Percentiles rank a stretch among this genome's conserved stretches.
phyloP scores from a whole-genome alignment of 2,888 invertebrate genomes.

The Trachelus tabidus region DNA sequence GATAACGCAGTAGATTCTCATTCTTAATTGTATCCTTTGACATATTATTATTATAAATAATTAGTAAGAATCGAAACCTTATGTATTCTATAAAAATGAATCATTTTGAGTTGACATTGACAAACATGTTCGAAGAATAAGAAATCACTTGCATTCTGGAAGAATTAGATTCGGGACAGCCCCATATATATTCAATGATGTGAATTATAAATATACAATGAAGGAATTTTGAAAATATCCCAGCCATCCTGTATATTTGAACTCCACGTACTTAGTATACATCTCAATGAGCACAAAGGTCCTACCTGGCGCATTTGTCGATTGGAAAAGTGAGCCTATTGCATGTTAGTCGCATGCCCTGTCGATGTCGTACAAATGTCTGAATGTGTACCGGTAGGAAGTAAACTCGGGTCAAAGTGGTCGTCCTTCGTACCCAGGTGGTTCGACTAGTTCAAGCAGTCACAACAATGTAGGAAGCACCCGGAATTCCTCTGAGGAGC shows the following conservation, averaged over 20 bases:
- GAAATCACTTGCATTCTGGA: not conserved
- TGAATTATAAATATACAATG: not conserved
- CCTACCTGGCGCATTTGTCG: constrained; percentile 46
- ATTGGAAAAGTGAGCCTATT: constrained; percentile 48
- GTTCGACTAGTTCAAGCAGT: constrained; percentile 58
- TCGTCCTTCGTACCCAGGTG: constrained; percentile 61
- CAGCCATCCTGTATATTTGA: not conserved
- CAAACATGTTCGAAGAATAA: not conserved
- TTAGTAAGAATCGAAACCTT: not conserved
- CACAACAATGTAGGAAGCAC: constrained; percentile 60
- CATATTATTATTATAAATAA: not conserved
- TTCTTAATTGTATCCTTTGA: not conserved
- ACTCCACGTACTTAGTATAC: not conserved
- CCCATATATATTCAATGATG: not conserved
- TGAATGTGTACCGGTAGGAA: constrained; percentile 64
- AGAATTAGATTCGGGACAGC: not conserved
- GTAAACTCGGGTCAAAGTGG: constrained; percentile 63
- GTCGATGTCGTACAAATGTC: constrained; percentile 63
- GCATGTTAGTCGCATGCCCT: constrained; percentile 59
- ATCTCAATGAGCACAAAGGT: not conserved
- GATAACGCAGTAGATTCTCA: not conserved
- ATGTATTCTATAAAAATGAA: not conserved
- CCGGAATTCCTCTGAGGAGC: constrained; percentile 59
- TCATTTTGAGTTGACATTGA: not conserved
- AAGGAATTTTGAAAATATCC: not conserved